A percentile compares a stretch with the other conserved stretches of the same genome.
Evolutionary conservation across 1,140 invertebrate species (phyloP).

Genomic region (Ceratoteleas bidentatus): DNA sequence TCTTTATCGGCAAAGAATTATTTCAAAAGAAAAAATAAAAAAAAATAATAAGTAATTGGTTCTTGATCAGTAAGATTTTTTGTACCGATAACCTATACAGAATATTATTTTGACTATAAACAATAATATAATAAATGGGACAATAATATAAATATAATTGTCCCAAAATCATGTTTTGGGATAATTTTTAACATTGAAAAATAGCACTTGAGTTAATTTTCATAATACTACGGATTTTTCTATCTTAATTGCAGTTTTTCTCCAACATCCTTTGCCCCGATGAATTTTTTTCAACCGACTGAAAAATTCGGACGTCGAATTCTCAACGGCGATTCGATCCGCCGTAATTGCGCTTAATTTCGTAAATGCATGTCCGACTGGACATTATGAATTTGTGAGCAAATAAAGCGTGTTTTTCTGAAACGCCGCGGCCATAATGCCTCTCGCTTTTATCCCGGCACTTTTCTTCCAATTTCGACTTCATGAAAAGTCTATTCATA

Average conservation of each 20-base stretch:
- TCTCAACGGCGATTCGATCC: background rate
- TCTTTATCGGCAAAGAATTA: too few species aligned
- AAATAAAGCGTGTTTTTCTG: conserved; percentile 37
- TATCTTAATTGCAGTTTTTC: too few species aligned
- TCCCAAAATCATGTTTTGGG: too few species aligned
- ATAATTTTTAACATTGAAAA: too few species aligned
- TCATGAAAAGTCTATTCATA: conserved; percentile 65
- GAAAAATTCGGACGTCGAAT: background rate
- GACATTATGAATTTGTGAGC: conserved; percentile 10
- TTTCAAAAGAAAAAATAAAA: too few species aligned
- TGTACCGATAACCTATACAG: too few species aligned
- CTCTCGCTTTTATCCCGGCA: conserved; percentile 40
- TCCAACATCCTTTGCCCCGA: too few species aligned
- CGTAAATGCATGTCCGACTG: conserved; percentile 5
- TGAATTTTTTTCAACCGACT: background rate
- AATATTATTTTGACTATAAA: too few species aligned
- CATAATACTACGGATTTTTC: background rate
- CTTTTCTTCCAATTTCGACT: conserved; percentile 55
- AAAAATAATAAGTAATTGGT: too few species aligned
- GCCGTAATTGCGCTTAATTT: conserved; percentile 17
- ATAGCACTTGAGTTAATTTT: background rate
- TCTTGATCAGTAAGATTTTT: too few species aligned
- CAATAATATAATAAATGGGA: too few species aligned
- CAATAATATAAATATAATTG: too few species aligned
- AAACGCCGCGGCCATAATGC: conserved; percentile 36